Evolutionary conservation across 92 coral and sea anemone genomes (phyloP).

Genomic region (Epizoanthus ramosus): DNA sequence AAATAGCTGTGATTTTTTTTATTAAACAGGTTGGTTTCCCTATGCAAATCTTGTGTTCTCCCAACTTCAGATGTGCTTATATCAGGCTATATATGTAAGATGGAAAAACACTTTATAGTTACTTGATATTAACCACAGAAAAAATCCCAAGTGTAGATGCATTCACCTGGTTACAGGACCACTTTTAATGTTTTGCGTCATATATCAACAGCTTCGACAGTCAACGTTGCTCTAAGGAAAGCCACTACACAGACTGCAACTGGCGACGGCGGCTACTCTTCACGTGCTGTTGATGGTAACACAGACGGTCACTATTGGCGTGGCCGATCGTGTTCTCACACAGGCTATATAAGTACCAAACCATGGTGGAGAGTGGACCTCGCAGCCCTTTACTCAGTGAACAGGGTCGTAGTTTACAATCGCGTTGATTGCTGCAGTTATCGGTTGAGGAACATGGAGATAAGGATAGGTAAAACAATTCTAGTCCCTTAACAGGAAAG

Average conservation of each 20-base stretch:
- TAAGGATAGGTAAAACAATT: neutral
- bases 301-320: neutral
- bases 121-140: too few species aligned
- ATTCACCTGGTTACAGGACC: too few species aligned
- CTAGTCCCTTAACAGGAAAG: too few species aligned
- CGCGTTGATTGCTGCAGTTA: neutral
- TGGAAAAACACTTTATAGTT: too few species aligned
- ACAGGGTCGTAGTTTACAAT: neutral
- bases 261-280: neutral
- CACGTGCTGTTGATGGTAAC: slow-evolving; percentile 11
- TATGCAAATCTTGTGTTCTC: too few species aligned
- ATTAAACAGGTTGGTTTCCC: too few species aligned
- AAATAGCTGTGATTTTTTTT: too few species aligned
- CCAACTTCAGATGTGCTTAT: too few species aligned
- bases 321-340: neutral
- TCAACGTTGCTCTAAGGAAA: neutral
- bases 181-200: neutral
- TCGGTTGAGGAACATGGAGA: slow-evolving; percentile 6
- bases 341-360: neutral
- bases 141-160: too few species aligned
- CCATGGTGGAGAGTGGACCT: slow-evolving; percentile 31
- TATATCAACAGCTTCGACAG: neutral
- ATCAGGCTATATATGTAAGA: too few species aligned
- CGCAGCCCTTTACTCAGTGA: neutral
- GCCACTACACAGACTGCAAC: neutral